Evolutionary conservation across 2,797 vertebrate genomes (phyloP), one percentile per base, ranked within the genome.

Genomic region (Rhinoraja longicauda): DNA sequence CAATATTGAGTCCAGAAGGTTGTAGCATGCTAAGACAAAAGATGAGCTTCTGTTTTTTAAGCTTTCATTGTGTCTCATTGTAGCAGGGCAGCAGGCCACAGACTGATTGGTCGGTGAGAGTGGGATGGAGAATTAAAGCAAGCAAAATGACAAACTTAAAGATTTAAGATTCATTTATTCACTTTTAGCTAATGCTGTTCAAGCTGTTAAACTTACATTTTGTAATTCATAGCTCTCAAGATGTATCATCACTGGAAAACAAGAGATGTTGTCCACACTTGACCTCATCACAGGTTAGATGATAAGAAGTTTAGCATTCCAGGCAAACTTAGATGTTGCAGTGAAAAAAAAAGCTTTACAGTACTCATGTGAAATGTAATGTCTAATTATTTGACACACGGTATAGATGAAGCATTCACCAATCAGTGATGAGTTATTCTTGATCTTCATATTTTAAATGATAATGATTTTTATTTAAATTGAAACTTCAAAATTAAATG

Each of bases 261-360:
- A 88, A 75, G 90, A 75, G 26, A 70, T 26, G 72, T 92, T 39
- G 15, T 92, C 75, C 70, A 62, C 90, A 57, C 10, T 53, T 92
- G 39, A 26, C 39, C 15, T 75, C 90, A 75, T 57, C 36, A 26
- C 90, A 92, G 90, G 90, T 92, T 75, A 92, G 90, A 24, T 57
- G 39, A 92, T 75, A 67, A 90, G 36, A n/a, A 75, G 70, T 92
- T 45, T 4, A 29, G 26, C 57, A 53, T 45, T 15, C 13, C 36
- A 36, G 36, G 67, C 64, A 90, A 75, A 73, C 26, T 92, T 92
- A 92, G 57, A 53, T 73, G 39, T 2, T 75, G 39, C 4, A 39
- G 67, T 73, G 67, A 92, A 32, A 53, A 24, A 92, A n/a, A 75
- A 92, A 53, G 6, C 57, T 92, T 92, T 45, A 57, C 13, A 19